Evolutionary conservation across 53 echinoderm and acorn worm genomes (phyloP), one percentile per base, ranked within the genome.

Genomic region (Zoroaster sp.): DNA sequence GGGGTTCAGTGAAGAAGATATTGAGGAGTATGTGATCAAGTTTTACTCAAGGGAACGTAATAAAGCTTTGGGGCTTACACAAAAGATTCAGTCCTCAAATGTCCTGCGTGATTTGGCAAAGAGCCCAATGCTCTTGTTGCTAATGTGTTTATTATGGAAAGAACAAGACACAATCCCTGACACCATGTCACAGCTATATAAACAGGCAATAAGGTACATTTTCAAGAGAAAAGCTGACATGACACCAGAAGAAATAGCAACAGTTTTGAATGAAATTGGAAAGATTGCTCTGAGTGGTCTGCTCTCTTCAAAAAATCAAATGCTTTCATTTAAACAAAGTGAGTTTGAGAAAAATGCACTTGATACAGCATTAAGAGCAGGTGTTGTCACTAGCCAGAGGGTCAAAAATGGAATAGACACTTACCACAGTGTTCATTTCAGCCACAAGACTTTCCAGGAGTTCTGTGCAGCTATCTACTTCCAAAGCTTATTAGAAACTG

Each of bases 91-190:
- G 0, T 35, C 39, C 0, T 73, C 35, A 3, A 0, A 0, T 41
- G 39, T 7, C 5, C 39, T 73, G 3, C 36, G 11, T 21, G 39
- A 73, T 35, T 73, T 73, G 4, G 35, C 74, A 4, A 37, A 38
- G 6, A 73, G 23, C 35, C 74, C 74, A 3, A 39, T 73, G 39
- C 41, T 73, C 41, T 37, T 73, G 74, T 17, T 21, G 35, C 20
- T 73, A 23, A 45, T 83, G 69, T 69, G 85, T 31, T 4, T 83
- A 7, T 43, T 83, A 63, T 83, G 85, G 70, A 44, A 45, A 42
- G 43, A 70, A 8, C 40, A 46, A 11, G 2, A 33, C 9, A 69
- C 9, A 3, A 44, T 83, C 20, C 85, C 85, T 33, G 49, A 68
- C 12, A 83, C 43, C 30, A 69, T 40, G 35, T 42, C 85, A 33